Evolutionary conservation across 2,888 invertebrate species (phyloP).

Genomic region (Melinaea marsaeus): DNA sequence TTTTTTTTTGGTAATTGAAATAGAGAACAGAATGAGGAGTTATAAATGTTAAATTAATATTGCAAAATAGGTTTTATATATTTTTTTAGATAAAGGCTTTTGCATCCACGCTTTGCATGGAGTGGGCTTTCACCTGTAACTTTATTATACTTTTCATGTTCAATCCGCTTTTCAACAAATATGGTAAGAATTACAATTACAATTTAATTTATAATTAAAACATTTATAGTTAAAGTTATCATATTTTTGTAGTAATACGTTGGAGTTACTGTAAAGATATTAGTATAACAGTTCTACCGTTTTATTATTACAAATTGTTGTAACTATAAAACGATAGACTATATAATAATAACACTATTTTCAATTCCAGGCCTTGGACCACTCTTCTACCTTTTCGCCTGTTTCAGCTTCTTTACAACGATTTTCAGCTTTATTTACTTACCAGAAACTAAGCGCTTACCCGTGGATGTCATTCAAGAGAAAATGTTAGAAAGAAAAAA

Average conservation of each 20-base stretch:
- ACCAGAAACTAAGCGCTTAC: constrained; percentile 39
- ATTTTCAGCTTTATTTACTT: constrained; percentile 30
- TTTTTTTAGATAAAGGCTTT: constrained; percentile 37
- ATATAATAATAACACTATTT: not conserved
- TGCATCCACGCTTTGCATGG: constrained; percentile 33
- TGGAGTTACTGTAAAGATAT: too few species aligned
- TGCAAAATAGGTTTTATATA: constrained; percentile 30
- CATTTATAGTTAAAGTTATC: not conserved
- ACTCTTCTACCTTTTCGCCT: constrained; percentile 39
- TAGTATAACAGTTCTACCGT: too few species aligned
- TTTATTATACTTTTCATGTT: constrained; percentile 38
- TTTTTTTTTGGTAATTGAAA: too few species aligned
- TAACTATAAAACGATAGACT: too few species aligned
- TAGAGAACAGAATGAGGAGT: too few species aligned
- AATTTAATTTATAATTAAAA: not conserved
- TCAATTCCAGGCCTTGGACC: constrained; percentile 32
- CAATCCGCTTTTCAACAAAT: constrained; percentile 32
- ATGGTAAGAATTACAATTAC: constrained; percentile 24
- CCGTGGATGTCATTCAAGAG: constrained; percentile 36
- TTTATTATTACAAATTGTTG: too few species aligned
- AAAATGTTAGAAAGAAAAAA: constrained; percentile 20
- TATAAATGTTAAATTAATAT: too few species aligned
- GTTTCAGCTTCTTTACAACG: constrained; percentile 29
- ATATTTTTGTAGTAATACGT: too few species aligned
- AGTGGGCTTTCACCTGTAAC: constrained; percentile 34